Evolutionary conservation across 2,113 vertebrate species (phyloP), one percentile per base, ranked within the genome.

Genomic region (Eupsittula cactorum): DNA sequence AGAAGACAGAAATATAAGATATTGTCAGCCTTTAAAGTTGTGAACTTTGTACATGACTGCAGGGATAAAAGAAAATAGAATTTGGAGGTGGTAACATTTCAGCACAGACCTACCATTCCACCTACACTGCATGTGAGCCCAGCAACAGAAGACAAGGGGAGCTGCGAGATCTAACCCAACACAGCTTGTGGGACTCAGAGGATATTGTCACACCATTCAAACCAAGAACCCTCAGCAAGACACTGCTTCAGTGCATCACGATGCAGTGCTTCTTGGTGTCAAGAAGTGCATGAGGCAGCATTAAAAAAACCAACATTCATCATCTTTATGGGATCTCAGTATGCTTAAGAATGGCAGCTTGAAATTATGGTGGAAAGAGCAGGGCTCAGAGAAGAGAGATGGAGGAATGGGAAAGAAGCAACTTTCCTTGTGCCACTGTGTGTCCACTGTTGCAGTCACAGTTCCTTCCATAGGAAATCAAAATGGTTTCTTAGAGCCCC

Each of bases 111-210:
- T 64, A 62, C 46, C 2, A 0, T 15, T 44, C 82, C 70, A 85
- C 88, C 75, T 76, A 82, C 4, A 0, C 47, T 60, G 47, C 0
- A 0, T 44, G 21, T 1, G 3, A 1, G 2, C 11, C 78, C 69
- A 16, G 13, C 33, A 12, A 8, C 15, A 49, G 23, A 47, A 35
- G 55, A 49, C 3, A 2, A 79, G 35, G 37, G 60, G 39, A 68
- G 16, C 2, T 35, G 21, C 53, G n/a, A 91, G 10, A 3, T 7
- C 20, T 1, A 62, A 10, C 35, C 17, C 71, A 29, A 33, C 0
- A 0, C 13, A 4, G 60, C 41, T n/a, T 28, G 27, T 6, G 59
- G 63, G 29, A 19, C 50, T 35, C 28, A 1, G 19, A 55, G 64
- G 53, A 28, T 21, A 76, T 8, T 64, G 31, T 37, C 85, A 69